Evolutionary conservation across 2,113 vertebrate species (phyloP), one percentile per base, ranked within the genome.

Genomic region (Gallinago undulata): DNA sequence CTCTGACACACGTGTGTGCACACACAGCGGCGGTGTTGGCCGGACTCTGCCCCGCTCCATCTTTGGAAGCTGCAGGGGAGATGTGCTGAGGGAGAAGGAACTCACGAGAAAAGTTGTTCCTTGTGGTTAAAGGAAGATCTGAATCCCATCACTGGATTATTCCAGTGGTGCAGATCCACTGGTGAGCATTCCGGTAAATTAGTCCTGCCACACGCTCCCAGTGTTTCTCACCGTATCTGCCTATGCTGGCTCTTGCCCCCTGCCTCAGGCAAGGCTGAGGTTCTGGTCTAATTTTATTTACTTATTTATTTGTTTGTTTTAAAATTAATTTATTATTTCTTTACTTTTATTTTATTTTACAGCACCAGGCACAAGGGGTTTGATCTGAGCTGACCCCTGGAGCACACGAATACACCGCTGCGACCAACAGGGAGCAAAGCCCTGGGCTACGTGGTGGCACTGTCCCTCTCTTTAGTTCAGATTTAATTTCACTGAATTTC

Each of bases 381-480:
- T 74, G 60, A 23, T 27, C 41, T 19, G 10, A 63, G 47, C 47
- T 47, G 43, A 5, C 53, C 24, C 31, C 41, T 77, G 64, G 64
- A 51, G 39, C 47, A 11, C 10, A 56, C 18, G 14, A 81, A 39
- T 1, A 15, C 57, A 7, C 21, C 7, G 2, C 17, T 16, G 0
- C 11, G 18, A 55, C 0, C 10, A 45, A n/a, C 0, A 11, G n/a
- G 62, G 15, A 47, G 25, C 25, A 15, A 31, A 33, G 50, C 9
- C 59, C 35, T 33, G 6, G 70, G 70, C 19, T 6, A 8, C 21
- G 70, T 14, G 56, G 39, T 45, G 50, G 62, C 51, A 21, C 47
- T 21, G 25, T 2, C 47, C 73, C 45, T 24, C 1, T 8, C 48
- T 9, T 8, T 13, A 39, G 37, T 27, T 35, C 9, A 57, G 28